Evolutionary conservation across 2,888 invertebrate genomes (phyloP), one percentile per base, ranked within the genome.

Genomic region (Stenchaetothrips biformis): DNA sequence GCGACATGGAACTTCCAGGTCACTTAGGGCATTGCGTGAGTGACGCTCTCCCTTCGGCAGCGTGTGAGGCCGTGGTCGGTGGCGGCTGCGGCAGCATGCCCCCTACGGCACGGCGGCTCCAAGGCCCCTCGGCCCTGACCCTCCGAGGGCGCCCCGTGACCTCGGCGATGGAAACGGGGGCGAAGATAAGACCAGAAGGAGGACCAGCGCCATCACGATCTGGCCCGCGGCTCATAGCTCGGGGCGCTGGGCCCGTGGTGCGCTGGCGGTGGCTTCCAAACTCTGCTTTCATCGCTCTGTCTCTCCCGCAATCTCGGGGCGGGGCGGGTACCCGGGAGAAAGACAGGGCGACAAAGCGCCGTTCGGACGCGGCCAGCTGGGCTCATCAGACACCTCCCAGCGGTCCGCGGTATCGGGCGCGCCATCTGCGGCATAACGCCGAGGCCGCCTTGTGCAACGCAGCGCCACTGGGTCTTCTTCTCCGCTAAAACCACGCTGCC

Each of bases 141-240:
- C 67, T 74, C 11, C 21, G 25, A 1, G 21, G 21, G 21, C 67
- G 21, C 53, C 53, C 53, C 53, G 53, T 18, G 16, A 11, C 67
- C 67, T 74, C 67, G 67, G 21, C 13, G 11, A 74, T 21, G 67
- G 37, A 37, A 37, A 37, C 37, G 37, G 37, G 11, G 67, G 67
- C 67, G 67, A 7, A 21, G 67, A 74, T 74, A 74, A 13, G 16
- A 18, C 18, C 53, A 59, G 59, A 59, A 59, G 18, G 59, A 18
- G 18, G 59, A 59, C 18, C 59, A 25, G 67, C 67, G 67, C 67
- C 67, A 74, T 74, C 67, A 74, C 67, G 67, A 74, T 25, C 53
- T 18, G 53, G 53, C 53, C 16, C 16, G 53, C 6, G 53, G 53
- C 53, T 53, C 53, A 8, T 13, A 1, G 53, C 37, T 13, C 53